Base-by-base conservation (phyloP, 2,888 invertebrate species). In the Macrostomum cliftonense region DNA sequence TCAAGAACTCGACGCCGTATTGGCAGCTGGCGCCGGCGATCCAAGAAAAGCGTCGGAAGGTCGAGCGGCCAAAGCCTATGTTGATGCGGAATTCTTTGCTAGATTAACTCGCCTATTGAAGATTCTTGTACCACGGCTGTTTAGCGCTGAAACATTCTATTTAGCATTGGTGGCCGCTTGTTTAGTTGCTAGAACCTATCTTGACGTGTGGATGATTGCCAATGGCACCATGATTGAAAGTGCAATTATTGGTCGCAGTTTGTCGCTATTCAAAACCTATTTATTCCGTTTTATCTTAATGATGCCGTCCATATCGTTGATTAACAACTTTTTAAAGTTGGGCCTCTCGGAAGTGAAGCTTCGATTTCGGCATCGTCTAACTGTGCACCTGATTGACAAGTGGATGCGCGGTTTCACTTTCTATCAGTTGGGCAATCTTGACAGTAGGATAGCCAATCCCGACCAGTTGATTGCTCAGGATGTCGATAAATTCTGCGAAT, bases 151-250 rank as follows among this genome's bases (percentile, higher is more conserved):
- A 62, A 54, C 59, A 36, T 61, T 62, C 61, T 72, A 70, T 53
- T 53, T 70, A 43, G 28, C 59, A 2, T 47, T 74, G 36, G 73
- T 75, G 43, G 93, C 91, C 1, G 64, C 74, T 4, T 79, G 87
- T 4, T 74, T 97, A 40, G 76, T 91, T 19, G 79, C 83, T 1
- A 76, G 93, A 57, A 91, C 95, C 0, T 77, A 88, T 57, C 91
- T 91, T 63, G 97, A 97, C 71, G 77, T 97, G 47, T 97, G 91
- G 89, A 80, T 95, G 75, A 97, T 97, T 58, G 82, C 85, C 63
- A 86, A 83, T 66, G 83, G 85, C 12, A 95, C 95, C 1, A 76
- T 82, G 49, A 79, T 95, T 59, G 95, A 95, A 76, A 85, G 89
- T 65, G 80, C 89, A 5, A 91, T 95, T 55, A 86, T 95, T 59